Evolutionary conservation across 2,113 vertebrate species (phyloP).

Genomic region (Todiramphus chloris): DNA sequence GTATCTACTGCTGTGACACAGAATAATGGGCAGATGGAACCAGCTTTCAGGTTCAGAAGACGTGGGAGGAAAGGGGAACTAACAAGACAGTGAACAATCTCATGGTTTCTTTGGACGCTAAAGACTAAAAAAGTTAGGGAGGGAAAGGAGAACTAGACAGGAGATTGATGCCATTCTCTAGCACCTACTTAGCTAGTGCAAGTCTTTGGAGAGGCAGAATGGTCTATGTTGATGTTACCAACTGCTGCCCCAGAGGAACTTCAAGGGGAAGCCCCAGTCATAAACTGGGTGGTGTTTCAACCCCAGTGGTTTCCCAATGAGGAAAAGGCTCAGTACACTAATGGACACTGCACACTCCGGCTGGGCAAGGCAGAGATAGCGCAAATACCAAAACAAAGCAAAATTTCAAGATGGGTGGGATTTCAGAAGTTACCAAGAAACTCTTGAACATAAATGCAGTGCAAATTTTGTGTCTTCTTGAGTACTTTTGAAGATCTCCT

Average conservation of each 20-base stretch:
- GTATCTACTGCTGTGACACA: not conserved
- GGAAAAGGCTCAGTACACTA: not conserved
- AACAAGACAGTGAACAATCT: not conserved
- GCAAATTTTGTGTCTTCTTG: not conserved
- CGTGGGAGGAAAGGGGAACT: not conserved
- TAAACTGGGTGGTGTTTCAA: not conserved
- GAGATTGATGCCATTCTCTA: not conserved
- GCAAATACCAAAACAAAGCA: not conserved
- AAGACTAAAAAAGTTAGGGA: not conserved
- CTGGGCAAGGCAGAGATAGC: not conserved
- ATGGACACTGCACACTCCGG: not conserved
- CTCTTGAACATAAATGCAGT: not conserved
- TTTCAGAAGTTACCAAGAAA: not conserved
- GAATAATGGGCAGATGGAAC: not conserved
- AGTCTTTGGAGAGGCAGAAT: not conserved
- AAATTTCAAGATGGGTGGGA: not conserved
- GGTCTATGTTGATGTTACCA: fast-evolving
- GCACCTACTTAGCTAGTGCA: not conserved
- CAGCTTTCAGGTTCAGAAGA: not conserved
- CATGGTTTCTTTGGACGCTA: not conserved
- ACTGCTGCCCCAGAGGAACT: not conserved
- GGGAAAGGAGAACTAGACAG: not conserved
- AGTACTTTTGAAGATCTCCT: not conserved
- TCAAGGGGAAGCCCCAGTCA: not conserved
- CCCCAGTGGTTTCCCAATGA: not conserved